Conservation (phyloP, 2,888 invertebrate genomes). For the Pseudanteris insignis region DNA sequence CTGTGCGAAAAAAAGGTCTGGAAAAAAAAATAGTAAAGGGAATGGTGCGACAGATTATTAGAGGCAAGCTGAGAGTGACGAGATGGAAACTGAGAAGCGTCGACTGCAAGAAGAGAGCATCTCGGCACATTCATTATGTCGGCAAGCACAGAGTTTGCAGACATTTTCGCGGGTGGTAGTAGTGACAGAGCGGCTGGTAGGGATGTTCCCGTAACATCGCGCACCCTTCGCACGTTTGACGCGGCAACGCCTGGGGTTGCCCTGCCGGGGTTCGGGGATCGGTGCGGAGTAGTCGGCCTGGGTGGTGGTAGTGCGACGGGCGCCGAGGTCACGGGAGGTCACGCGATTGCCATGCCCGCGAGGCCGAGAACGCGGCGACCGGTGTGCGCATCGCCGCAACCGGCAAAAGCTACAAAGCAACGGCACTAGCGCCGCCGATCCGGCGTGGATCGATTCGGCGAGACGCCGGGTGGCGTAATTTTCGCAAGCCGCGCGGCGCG, state of each 20-base stretch:
- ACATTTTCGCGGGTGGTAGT: constrained; percentile 46
- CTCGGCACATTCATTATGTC: constrained; percentile 54
- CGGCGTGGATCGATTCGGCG: constrained; percentile 64
- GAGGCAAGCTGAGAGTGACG: constrained; percentile 28
- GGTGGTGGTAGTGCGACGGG: constrained; percentile 16
- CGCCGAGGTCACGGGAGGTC: constrained; percentile 51
- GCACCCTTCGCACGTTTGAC: constrained; percentile 27
- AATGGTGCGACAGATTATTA: constrained; percentile 12
- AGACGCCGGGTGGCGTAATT: constrained; percentile 64
- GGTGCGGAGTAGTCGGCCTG: constrained; percentile 30
- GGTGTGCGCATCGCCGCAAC: constrained; percentile 27
- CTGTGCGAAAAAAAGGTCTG: no score
- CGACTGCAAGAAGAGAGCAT: constrained; percentile 34
- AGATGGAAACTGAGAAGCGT: constrained; percentile 29
- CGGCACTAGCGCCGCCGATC: constrained; percentile 34
- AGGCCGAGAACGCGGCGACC: constrained; percentile 32
- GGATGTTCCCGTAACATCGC: constrained; percentile 25
- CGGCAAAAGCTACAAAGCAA: constrained; percentile 42
- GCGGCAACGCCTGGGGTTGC: constrained; percentile 19
- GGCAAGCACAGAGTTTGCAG: constrained; percentile 51
- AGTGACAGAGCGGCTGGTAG: constrained; percentile 37
- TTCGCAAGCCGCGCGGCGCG: constrained; percentile 55
- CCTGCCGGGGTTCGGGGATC: constrained; percentile 31
- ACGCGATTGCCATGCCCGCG: constrained; percentile 51
- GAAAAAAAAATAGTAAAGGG: no score